These are phyloP conservation scores for Sabatieria punctata DNA, from an alignment of 2,888 invertebrate genomes.

Conservation along the genomic window DNA sequence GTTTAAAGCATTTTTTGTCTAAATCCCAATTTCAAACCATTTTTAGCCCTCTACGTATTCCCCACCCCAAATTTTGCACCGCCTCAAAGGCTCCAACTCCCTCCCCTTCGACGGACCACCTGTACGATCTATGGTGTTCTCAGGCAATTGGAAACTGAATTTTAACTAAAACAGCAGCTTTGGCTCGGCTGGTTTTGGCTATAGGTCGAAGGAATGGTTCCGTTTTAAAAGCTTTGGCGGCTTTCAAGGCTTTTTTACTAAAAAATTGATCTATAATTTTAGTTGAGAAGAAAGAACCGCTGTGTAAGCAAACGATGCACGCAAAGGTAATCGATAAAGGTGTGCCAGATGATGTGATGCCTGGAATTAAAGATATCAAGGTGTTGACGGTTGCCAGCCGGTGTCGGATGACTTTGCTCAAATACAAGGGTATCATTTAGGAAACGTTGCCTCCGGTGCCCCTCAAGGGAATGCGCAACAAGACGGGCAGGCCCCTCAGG, in stretches of 20 bases:
- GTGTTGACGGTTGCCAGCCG: no score
- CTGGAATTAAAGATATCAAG: slow-evolving; percentile 60
- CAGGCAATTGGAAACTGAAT: no score
- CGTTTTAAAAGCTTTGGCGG: no score
- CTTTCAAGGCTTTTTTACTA: slow-evolving; percentile 4
- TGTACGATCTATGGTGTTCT: no score
- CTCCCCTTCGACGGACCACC: no score
- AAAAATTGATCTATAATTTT: slow-evolving; percentile 6
- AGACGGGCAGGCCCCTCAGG: slow-evolving; percentile 68
- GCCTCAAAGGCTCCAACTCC: no score
- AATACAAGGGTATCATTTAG: slow-evolving; percentile 4
- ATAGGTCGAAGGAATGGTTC: slow-evolving; percentile 14
- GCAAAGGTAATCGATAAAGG: slow-evolving; percentile 74
- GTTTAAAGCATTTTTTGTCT: no score
- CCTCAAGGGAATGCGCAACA: slow-evolving; percentile 72
- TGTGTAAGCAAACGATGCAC: slow-evolving; percentile 43
- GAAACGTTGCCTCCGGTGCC: slow-evolving; percentile 63
- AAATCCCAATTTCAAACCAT: no score
- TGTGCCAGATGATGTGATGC: slow-evolving; percentile 70
- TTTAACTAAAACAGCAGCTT: no score
- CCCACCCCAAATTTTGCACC: no score
- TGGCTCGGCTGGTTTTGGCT: no score
- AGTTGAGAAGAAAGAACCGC: slow-evolving; percentile 33
- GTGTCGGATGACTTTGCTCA: neutral
- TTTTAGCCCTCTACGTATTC: no score